Percentiles rank a stretch among this genome's conserved stretches.
These are phyloP conservation scores for Helicolenus hilgendorfi DNA, from an alignment of 2,797 vertebrate genomes.

Conservation along the genomic window DNA sequence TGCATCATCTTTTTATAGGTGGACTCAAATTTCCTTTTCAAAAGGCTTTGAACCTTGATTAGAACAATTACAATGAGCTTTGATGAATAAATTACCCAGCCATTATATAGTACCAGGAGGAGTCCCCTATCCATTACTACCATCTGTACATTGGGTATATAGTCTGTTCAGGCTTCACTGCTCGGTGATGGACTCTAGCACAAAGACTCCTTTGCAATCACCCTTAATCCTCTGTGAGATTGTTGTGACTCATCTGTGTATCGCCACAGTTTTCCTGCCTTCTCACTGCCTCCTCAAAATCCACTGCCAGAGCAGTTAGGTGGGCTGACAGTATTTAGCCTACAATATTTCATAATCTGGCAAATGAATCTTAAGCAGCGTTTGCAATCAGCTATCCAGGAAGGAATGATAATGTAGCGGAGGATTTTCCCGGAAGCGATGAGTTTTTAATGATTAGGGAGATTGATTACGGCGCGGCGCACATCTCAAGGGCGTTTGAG, in stretches of 20 bases:
- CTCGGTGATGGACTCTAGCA: conserved; percentile 18
- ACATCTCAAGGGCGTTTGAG: conserved; percentile 36
- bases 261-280: conserved; percentile 42
- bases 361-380: conserved; percentile 48
- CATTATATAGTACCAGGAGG: neutral
- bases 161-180: conserved; percentile 17
- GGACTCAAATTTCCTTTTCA: neutral
- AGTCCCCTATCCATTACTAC: neutral
- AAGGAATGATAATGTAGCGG: conserved; percentile 44
- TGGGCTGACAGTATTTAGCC: conserved; percentile 56
- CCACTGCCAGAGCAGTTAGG: conserved; percentile 45
- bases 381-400: conserved; percentile 25
- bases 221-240: conserved; percentile 47
- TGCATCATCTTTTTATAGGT: conserved; percentile 11
- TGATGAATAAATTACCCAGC: neutral
- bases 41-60: neutral
- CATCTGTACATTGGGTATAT: neutral
- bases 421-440: conserved; percentile 57
- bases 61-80: neutral
- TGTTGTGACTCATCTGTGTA: conserved; percentile 62
- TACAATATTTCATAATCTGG: conserved; percentile 60
- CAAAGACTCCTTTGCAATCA: conserved; percentile 32
- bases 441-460: conserved; percentile 60
- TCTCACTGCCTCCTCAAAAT: conserved; percentile 65
- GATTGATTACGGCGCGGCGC: conserved; percentile 42